A percentile compares a stretch with the other conserved stretches of the same genome.
phyloP scores from a whole-genome alignment of 2,113 vertebrate genomes.

The Podarcis muralis region DNA sequence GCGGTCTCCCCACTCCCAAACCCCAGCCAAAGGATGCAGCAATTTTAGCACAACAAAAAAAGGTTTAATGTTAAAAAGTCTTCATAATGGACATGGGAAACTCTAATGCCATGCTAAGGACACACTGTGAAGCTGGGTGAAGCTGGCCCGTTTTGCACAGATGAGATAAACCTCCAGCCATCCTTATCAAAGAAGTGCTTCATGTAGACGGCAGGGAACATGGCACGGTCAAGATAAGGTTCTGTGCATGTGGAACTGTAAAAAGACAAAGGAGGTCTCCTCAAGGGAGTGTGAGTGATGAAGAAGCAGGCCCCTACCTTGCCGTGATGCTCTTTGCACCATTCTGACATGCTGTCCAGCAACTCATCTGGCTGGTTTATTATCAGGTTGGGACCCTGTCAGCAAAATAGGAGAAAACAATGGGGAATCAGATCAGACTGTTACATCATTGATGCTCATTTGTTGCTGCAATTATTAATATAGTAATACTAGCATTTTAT shows the following conservation, averaged over 20 bases:
- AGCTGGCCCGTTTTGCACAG: not conserved
- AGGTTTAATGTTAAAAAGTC: too few relatives aligned
- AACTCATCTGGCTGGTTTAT: constrained; percentile 92
- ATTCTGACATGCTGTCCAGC: constrained; percentile 94
- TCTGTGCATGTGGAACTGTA: too few relatives aligned
- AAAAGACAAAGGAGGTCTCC: not conserved
- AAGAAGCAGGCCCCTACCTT: constrained; percentile 75
- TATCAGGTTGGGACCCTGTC: constrained; percentile 93
- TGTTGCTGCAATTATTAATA: too few relatives aligned
- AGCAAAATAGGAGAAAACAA: not conserved
- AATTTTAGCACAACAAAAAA: not conserved
- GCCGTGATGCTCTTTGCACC: constrained; percentile 96
- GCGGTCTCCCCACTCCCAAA: not conserved
- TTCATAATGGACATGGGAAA: not conserved
- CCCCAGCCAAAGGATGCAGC: not conserved
- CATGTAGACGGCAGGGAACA: too few relatives aligned
- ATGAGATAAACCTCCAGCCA: not conserved
- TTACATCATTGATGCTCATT: too few relatives aligned
- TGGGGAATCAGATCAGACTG: accelerated
- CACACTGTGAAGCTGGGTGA: too few relatives aligned
- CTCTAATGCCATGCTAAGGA: not conserved
- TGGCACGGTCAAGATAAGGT: not conserved
- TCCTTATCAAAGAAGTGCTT: not conserved
- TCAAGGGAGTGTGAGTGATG: not conserved
- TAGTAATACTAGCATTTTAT: too few relatives aligned